phyloP scores from a whole-genome alignment of 2,888 invertebrate genomes.

The Pterostichus niger region DNA sequence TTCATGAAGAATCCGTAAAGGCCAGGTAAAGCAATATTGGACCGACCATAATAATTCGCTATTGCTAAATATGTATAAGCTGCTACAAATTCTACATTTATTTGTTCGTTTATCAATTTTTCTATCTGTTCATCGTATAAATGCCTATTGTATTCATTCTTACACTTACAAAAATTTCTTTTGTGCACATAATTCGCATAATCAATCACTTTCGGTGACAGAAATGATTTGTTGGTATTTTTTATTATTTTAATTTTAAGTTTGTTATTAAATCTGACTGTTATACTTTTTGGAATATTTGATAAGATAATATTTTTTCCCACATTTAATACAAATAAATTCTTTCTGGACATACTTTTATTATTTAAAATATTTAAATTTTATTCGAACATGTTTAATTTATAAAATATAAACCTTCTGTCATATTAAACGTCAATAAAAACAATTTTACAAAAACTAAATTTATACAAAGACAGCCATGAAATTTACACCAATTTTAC shows the following conservation, averaged over 20 bases:
- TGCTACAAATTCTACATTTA: constrained; percentile 81
- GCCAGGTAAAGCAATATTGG: constrained; percentile 77
- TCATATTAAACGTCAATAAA: constrained; percentile 24
- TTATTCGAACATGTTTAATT: constrained; percentile 33
- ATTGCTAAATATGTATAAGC: constrained; percentile 82
- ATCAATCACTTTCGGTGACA: background rate
- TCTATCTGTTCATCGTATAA: constrained; percentile 78
- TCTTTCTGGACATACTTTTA: constrained; percentile 30
- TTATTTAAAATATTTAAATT: constrained; percentile 17
- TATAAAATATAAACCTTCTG: constrained; percentile 22
- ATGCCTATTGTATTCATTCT: constrained; percentile 69
- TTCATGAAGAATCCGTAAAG: constrained; percentile 77
- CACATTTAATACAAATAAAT: constrained; percentile 11
- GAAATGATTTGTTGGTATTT: background rate
- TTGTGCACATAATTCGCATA: constrained; percentile 12
- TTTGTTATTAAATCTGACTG: background rate
- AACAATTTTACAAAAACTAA: constrained; percentile 31
- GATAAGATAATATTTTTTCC: background rate
- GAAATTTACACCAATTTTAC: constrained; percentile 11
- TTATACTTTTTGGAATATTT: background rate
- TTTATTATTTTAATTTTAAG: constrained; percentile 38
- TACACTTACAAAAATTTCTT: constrained; percentile 18
- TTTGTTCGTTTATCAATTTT: constrained; percentile 79
- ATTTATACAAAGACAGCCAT: constrained; percentile 25
- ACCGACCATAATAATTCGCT: constrained; percentile 79